These are phyloP conservation scores for Oncorhynchus keta DNA, from an alignment of 2,113 vertebrate genomes.

Conservation along the genomic window DNA sequence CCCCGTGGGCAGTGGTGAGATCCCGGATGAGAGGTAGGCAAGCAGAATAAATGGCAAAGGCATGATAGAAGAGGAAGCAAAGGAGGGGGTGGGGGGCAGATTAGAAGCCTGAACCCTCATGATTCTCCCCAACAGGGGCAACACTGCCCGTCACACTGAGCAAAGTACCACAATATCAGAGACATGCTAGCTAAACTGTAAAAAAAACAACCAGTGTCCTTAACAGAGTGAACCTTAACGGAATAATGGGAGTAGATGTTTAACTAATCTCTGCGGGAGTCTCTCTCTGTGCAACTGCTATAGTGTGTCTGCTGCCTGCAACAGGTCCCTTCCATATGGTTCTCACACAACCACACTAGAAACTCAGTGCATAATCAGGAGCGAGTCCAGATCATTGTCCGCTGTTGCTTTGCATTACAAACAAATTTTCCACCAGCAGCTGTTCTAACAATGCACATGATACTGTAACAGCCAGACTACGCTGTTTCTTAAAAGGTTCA, in stretches of 20 bases:
- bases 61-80: conserved; percentile 37
- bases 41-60: conserved; percentile 30
- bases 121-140: conserved; percentile 38
- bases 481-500: background rate
- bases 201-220: background rate
- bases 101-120: conserved; percentile 26
- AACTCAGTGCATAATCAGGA: background rate
- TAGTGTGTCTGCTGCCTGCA: background rate
- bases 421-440: background rate
- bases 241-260: conserved; percentile 33
- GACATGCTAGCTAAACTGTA: background rate
- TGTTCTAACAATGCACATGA: background rate
- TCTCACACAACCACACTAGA: background rate
- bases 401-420: conserved; percentile 10
- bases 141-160: conserved; percentile 23
- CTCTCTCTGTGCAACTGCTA: background rate
- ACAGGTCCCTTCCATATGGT: conserved; percentile 1
- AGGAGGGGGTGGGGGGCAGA: conserved; percentile 19
- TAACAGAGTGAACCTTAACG: background rate
- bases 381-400: background rate
- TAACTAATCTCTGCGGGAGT: conserved; percentile 57
- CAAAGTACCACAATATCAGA: conserved; percentile 8
- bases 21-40: conserved; percentile 14
- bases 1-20: conserved; percentile 4
- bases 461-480: no score